Percentiles rank a stretch among this genome's conserved stretches.
phyloP scores from a whole-genome alignment of 1,140 invertebrate genomes.

The Orussus abietinus region DNA sequence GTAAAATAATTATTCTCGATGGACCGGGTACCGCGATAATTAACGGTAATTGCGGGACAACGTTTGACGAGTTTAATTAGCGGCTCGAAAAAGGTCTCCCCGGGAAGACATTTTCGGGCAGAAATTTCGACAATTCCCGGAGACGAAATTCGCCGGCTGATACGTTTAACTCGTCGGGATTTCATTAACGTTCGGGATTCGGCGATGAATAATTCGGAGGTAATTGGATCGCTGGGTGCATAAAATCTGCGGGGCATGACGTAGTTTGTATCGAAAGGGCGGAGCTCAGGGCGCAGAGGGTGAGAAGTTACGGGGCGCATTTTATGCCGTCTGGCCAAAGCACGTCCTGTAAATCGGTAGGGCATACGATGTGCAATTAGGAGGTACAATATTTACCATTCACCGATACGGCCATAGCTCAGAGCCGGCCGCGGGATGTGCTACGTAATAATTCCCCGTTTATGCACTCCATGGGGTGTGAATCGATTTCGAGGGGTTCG shows the following conservation, averaged over 20 bases:
- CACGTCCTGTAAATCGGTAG: constrained; percentile 1
- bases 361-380: constrained; percentile 12
- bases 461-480: too few relatives aligned
- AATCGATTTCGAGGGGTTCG: too few relatives aligned
- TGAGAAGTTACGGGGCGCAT: constrained; percentile 4
- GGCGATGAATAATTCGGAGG: constrained; percentile 35
- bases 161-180: constrained; percentile 17
- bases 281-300: background rate
- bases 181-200: constrained; percentile 36
- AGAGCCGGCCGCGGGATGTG: constrained; percentile 4
- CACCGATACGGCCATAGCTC: constrained; percentile 17
- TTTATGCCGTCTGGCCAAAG: constrained; percentile 3
- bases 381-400: constrained; percentile 22
- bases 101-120: too few relatives aligned
- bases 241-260: constrained; percentile 27
- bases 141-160: too few relatives aligned
- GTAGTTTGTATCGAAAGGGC: too few relatives aligned
- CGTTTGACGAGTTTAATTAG: too few relatives aligned
- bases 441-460: too few relatives aligned
- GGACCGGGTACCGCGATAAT: too few relatives aligned
- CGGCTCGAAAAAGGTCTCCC: too few relatives aligned
- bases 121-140: too few relatives aligned
- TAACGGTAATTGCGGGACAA: too few relatives aligned
- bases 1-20: too few relatives aligned
- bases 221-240: constrained; percentile 30